Evolutionary conservation across 2,888 invertebrate species (phyloP), one percentile per base, ranked within the genome.

Genomic region (Bruchidius siliquastri): DNA sequence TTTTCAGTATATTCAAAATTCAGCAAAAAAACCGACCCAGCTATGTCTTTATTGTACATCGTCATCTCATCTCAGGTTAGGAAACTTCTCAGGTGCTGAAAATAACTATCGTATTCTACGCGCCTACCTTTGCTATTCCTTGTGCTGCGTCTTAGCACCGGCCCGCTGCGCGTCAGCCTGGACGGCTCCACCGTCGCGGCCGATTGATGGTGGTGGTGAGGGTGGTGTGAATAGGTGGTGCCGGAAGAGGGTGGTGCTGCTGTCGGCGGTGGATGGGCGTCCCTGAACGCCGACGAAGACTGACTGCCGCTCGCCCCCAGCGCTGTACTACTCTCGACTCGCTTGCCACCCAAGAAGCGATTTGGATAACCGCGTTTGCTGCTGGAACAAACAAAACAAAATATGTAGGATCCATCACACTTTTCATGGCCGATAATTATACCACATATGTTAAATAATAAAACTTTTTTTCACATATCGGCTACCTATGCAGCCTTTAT

Each of bases 281-380:
- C 49, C 49, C 18, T 49, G 18, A 22, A 78, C 77, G 83, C 84
- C 77, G 84, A 85, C 87, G 49, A 49, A 49, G 49, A 49, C 18
- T 49, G 49, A 85, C 88, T 82, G 83, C 86, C 81, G 85, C 86
- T 81, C 84, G 89, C 89, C 88, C 89, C 88, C 88, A 90, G 90
- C 84, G 88, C 87, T 84, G 87, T 88, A 84, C 68, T 22, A 22
- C 70, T 22, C 70, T 70, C 26, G 22, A 22, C 70, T 13, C 49
- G 49, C 18, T 49, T 49, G 49, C 8, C 49, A 13, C 49, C 49
- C 49, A 49, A 49, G 13, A 8, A 49, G 49, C 49, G 49, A 49
- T 49, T 13, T 18, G 8, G 49, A 18, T 49, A 49, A 49, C 49
- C 49, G 49, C 49, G 49, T 13, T 13, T 49, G 49, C 13, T 49